These are phyloP conservation scores for Sorex maritimensis DNA, from an alignment of 2,797 vertebrate species.

Conservation along the genomic window DNA sequence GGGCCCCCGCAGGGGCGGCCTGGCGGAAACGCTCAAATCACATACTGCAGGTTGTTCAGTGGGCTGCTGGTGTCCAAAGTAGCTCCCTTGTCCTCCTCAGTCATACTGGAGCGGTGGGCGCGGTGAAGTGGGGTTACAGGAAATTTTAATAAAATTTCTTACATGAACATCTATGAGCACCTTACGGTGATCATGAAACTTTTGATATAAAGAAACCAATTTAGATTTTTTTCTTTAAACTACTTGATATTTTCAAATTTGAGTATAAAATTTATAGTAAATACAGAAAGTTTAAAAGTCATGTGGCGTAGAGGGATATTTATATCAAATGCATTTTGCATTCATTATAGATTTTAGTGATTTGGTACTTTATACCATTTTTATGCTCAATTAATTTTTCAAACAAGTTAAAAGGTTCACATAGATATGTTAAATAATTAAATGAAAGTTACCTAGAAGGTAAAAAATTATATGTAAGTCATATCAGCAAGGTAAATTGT, in stretches of 20 bases:
- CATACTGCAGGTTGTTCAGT: too few species aligned
- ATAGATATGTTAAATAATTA: not conserved
- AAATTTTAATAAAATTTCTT: not conserved
- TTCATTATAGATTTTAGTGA: not conserved
- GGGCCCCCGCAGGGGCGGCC: too few species aligned
- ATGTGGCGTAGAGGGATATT: too few species aligned
- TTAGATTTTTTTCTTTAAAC: conserved; percentile 7
- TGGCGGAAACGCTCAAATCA: too few species aligned
- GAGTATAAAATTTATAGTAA: not conserved
- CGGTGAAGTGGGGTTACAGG: not conserved
- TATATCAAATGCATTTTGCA: not conserved
- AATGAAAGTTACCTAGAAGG: not conserved
- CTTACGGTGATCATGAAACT: not conserved
- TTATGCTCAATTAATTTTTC: too few species aligned
- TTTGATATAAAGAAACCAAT: not conserved
- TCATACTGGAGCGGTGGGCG: too few species aligned
- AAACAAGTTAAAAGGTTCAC: too few species aligned
- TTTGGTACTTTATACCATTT: too few species aligned
- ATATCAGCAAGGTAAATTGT: not conserved
- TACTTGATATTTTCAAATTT: not conserved
- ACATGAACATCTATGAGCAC: not conserved
- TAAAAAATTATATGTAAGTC: not conserved
- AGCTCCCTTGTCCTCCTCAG: too few species aligned
- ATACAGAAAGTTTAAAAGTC: not conserved
- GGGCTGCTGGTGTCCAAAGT: too few species aligned